Evolutionary conservation across 1,140 invertebrate genomes (phyloP), one percentile per base, ranked within the genome.

Genomic region (Bombus confusus): DNA sequence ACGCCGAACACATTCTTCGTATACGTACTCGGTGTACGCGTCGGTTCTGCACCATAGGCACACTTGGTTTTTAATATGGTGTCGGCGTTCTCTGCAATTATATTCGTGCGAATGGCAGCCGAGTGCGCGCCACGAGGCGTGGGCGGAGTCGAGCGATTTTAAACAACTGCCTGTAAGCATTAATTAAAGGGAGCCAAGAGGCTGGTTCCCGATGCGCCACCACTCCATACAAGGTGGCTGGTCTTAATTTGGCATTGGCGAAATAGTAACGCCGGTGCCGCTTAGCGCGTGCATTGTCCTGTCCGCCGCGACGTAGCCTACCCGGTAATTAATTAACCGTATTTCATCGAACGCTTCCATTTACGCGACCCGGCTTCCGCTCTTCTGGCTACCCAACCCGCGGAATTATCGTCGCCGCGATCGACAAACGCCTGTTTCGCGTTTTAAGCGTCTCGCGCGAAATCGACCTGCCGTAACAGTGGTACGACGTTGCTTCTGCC

Each of bases 201-300:
- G 34, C 22, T 52, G 25, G 43, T 47, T 34, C 52, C 6, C 25
- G 64, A 69, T 81, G 37, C 34, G 25, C 52, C 13, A 66, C 39
- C 59, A 66, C 76, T 39, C 78, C 71, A 28, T 82, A 82, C 69
- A 74, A 82, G 80, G 78, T 71, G 78, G 8, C 39, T 47, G 52
- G 80, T 71, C 80, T 82, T 82, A 74, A 82, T 82, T 82, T 82
- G 69, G 80, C 80, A 64, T 82, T 82, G n/a, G 69, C 80, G 69
- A 82, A 82, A 82, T 82, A 74, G 80, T 81, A 82, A 82, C 80
- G 25, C 80, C 31, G 71, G 52, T 62, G 52, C 69, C 12, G 80
- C 28, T 81, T 43, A 73, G 73, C 79, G 37, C 69, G 34, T 34
- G 39, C 80, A 82, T 82, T 74, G 80, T 82, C 13, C 80, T 74